Evolutionary conservation across 2,797 vertebrate genomes (phyloP).

Genomic region (Mormyrops attenuatus): DNA sequence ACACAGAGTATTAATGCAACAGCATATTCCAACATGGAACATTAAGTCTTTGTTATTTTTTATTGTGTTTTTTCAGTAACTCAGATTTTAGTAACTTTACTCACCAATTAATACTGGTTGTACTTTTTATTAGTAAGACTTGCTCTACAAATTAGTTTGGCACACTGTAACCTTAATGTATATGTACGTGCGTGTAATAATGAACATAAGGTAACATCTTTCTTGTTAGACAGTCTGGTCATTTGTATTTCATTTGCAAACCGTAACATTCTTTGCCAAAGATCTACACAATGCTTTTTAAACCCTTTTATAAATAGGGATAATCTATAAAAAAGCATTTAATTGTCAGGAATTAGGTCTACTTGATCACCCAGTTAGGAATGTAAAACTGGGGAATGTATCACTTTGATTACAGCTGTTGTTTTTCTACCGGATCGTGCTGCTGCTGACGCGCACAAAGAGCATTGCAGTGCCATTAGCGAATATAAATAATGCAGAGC

Average conservation of each 20-base stretch:
- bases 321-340: conserved; percentile 69
- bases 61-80: background rate
- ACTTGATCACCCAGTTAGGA: conserved; percentile 88
- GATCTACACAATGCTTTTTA: conserved; percentile 48
- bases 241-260: conserved; percentile 24
- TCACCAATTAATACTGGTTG: background rate
- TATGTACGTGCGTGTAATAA: background rate
- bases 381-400: conserved; percentile 76
- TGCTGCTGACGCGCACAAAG: conserved; percentile 82
- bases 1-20: background rate
- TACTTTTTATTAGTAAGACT: background rate
- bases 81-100: background rate
- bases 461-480: conserved; percentile 91
- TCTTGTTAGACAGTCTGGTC: background rate
- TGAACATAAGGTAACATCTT: background rate
- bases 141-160: background rate
- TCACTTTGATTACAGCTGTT: conserved; percentile 89
- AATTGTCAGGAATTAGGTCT: conserved; percentile 85
- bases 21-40: background rate
- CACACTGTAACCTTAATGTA: background rate
- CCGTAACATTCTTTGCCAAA: conserved; percentile 46
- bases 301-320: conserved; percentile 61
- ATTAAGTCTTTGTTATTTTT: background rate
- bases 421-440: conserved; percentile 89
- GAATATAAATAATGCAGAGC: conserved; percentile 98